Base-by-base conservation (phyloP, 2,888 invertebrate genomes). In the Halictus quadricinctus region DNA sequence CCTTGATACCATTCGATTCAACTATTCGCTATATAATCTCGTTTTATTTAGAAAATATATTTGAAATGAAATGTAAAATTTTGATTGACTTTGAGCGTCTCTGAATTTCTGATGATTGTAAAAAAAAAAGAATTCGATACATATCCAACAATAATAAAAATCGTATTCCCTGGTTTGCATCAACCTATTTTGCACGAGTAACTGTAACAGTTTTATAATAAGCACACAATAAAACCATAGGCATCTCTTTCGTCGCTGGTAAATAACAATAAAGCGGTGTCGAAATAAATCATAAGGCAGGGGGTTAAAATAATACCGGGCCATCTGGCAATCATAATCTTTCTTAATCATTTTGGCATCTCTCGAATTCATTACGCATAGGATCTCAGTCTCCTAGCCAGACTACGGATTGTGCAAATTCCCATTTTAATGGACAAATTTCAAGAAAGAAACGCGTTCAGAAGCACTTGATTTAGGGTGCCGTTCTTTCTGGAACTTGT, bases 361-460 rank as follows among this genome's bases (percentile, higher is more conserved):
- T 64, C 29, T 25, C 76, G 76, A 50, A 50, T 36, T 76, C 69
- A 15, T 76, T 50, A n/a, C 29, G 74, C 78, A 64, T 21, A 64
- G 36, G 25, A 8, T 15, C 29, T 7, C 48, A 13, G 64, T 15
- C 15, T 29, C 29, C 64, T 64, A 29, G 29, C 64, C 64, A 64
- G 29, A 3, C 64, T 15, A 29, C 18, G 64, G 64, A 64, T 64
- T 64, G 29, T 64, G 64, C 29, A 64, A 64, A 64, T 64, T 29
- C 29, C 15, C 29, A 29, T 64, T 64, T 64, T 15, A 64, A 64
- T 29, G 29, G 29, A 64, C 29, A 29, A 29, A 64, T 64, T 29
- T 15, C 29, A 29, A 25, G 64, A 29, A 64, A 64, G 7, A 29
- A 15, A 2, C 5, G 58, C 54, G 54, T 54, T 54, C 21, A 0